phyloP scores from a whole-genome alignment of 2,113 vertebrate genomes.

The Galbula dea region DNA sequence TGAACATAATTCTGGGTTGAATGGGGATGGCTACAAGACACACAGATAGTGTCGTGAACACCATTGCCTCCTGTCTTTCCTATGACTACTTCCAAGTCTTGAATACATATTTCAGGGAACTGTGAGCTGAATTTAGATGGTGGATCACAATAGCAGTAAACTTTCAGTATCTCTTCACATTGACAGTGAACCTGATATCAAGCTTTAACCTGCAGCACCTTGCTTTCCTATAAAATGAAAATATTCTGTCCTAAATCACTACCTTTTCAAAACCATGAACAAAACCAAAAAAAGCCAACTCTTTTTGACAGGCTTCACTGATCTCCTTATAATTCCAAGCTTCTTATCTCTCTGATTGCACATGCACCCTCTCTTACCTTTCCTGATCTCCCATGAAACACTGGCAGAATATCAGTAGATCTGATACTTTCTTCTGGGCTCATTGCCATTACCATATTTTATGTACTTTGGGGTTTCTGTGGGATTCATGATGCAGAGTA shows the following conservation, averaged over 20 bases:
- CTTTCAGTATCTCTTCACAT: constrained; percentile 14
- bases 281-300: not conserved
- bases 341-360: constrained; percentile 13
- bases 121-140: constrained; percentile 5
- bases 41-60: not conserved
- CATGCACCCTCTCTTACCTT: constrained; percentile 6
- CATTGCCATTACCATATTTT: constrained; percentile 48
- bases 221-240: constrained; percentile 28
- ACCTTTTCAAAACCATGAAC: constrained; percentile 7
- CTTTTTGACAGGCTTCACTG: not conserved
- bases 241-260: not conserved
- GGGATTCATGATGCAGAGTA: constrained; percentile 34
- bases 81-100: not conserved
- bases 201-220: constrained; percentile 27
- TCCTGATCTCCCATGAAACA: not conserved
- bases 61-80: not conserved
- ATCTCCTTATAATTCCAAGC: not conserved
- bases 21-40: not conserved
- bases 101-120: constrained; percentile 25
- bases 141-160: constrained; percentile 11
- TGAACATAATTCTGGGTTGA: not conserved
- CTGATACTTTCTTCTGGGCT: constrained; percentile 31
- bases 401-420: constrained; percentile 39
- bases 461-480: constrained; percentile 26
- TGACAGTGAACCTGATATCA: constrained; percentile 2